phyloP scores from a whole-genome alignment of 2,888 invertebrate species.

The Koerneria pararmatus region DNA sequence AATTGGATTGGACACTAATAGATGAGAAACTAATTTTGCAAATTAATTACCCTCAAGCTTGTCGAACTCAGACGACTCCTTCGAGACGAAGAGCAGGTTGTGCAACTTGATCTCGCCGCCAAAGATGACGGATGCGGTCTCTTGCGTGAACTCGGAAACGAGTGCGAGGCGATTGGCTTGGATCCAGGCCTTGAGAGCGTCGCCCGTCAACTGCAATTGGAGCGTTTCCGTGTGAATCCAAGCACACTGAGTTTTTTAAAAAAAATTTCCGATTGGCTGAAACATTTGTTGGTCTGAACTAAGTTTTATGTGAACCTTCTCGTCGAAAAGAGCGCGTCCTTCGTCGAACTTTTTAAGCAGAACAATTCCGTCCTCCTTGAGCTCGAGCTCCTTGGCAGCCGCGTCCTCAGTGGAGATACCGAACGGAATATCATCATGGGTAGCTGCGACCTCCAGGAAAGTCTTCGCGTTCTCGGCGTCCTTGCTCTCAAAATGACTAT shows the following conservation, averaged over 20 bases:
- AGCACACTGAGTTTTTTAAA: conserved; percentile 23
- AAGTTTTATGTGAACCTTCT: too few species aligned
- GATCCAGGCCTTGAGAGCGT: conserved; percentile 45
- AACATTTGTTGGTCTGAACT: conserved; percentile 30
- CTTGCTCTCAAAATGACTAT: conserved; percentile 70
- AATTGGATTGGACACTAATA: too few species aligned
- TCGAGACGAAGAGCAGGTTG: conserved; percentile 87
- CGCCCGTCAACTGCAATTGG: conserved; percentile 33
- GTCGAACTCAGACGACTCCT: conserved; percentile 77
- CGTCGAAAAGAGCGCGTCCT: conserved; percentile 52
- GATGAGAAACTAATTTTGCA: too few species aligned
- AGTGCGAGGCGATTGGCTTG: conserved; percentile 59
- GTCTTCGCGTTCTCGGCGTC: conserved; percentile 77
- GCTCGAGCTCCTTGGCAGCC: conserved; percentile 76
- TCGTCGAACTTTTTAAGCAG: conserved; percentile 75
- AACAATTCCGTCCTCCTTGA: conserved; percentile 73
- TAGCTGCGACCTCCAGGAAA: conserved; percentile 76
- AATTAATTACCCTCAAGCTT: conserved; percentile 74
- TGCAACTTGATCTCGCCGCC: conserved; percentile 96
- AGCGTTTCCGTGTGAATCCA: conserved; percentile 50
- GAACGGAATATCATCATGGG: conserved; percentile 82
- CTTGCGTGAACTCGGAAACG: conserved; percentile 59
- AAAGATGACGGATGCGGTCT: conserved; percentile 93
- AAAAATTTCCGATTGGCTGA: conserved; percentile 25
- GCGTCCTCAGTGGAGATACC: conserved; percentile 78